These are phyloP conservation scores for Nematopogon swammerdamellus DNA, from an alignment of 2,888 invertebrate species.

Conservation along the genomic window DNA sequence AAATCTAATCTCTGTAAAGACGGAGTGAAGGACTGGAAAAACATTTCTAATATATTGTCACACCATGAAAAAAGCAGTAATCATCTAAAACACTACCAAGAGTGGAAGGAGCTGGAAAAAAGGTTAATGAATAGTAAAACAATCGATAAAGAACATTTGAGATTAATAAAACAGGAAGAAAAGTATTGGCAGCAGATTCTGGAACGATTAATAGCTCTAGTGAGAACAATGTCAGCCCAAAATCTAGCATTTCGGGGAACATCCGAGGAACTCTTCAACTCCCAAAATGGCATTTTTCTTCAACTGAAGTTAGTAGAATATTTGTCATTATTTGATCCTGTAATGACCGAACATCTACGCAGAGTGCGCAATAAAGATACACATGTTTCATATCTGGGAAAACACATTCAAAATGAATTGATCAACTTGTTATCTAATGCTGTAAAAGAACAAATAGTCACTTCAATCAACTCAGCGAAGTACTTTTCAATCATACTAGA, in stretches of 20 bases:
- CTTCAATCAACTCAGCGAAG: slow-evolving; percentile 3
- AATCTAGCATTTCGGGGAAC: slow-evolving; percentile 8
- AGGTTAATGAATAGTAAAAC: slow-evolving; percentile 8
- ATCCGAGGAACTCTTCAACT: slow-evolving; percentile 4
- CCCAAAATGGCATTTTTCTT: slow-evolving; percentile 7
- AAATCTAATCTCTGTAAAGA: slow-evolving; percentile 5
- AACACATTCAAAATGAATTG: slow-evolving; percentile 9
- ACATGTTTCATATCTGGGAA: slow-evolving; percentile 6
- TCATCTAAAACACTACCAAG: slow-evolving; percentile 7
- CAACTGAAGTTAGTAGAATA: slow-evolving; percentile 8
- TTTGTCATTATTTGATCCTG: slow-evolving; percentile 5
- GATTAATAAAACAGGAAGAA: slow-evolving; percentile 6
- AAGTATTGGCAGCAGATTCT: slow-evolving; percentile 7
- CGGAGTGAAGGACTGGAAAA: slow-evolving; percentile 10
- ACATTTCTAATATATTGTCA: slow-evolving; percentile 8
- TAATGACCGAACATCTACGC: slow-evolving; percentile 8
- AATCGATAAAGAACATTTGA: slow-evolving; percentile 8
- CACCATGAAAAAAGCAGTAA: slow-evolving; percentile 8
- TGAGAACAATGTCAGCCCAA: slow-evolving; percentile 6
- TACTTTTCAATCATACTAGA: slow-evolving; percentile 6
- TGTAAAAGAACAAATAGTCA: slow-evolving; percentile 3
- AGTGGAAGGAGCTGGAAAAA: slow-evolving; percentile 10
- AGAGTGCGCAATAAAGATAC: slow-evolving; percentile 4
- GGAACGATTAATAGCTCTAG: slow-evolving; percentile 7
- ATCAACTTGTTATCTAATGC: slow-evolving; percentile 5